Conservation (phyloP, 1,140 invertebrate genomes). For the Panagrolaimus sp. region DNA sequence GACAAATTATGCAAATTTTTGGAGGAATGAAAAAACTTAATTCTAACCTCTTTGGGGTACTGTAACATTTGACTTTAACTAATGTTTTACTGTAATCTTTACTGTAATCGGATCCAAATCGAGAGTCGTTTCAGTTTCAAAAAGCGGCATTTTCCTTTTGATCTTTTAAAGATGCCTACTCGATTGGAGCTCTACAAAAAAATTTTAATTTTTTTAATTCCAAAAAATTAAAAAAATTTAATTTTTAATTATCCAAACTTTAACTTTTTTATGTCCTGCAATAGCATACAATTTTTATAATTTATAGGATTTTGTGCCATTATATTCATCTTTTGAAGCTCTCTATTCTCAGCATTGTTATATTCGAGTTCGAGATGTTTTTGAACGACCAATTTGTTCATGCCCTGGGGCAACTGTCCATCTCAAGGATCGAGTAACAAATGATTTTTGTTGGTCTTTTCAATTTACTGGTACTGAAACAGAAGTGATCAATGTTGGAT, state of each 20-base stretch:
- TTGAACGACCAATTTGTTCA: slow-evolving; percentile 55
- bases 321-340: slow-evolving; percentile 64
- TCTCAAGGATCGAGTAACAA: slow-evolving; percentile 46
- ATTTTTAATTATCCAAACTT: slow-evolving; percentile 17
- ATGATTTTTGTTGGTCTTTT: slow-evolving; percentile 57
- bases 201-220: slow-evolving; percentile 12
- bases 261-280: slow-evolving; percentile 53
- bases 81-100: too few species aligned
- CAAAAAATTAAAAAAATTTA: too few species aligned
- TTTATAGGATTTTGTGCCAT: slow-evolving; percentile 63
- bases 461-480: slow-evolving; percentile 59
- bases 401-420: slow-evolving; percentile 48
- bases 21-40: too few species aligned
- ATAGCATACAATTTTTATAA: slow-evolving; percentile 86
- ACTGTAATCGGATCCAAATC: too few species aligned
- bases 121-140: too few species aligned
- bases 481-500: slow-evolving; percentile 64
- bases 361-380: slow-evolving; percentile 63
- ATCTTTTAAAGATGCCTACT: too few species aligned
- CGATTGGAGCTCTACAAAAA: too few species aligned
- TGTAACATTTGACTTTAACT: too few species aligned
- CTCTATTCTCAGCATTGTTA: slow-evolving; percentile 65
- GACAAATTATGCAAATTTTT: too few species aligned
- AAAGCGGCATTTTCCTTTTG: too few species aligned
- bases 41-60: too few species aligned